Evolutionary conservation across 2,113 vertebrate genomes (phyloP).

Genomic region (Picathartes gymnocephalus): DNA sequence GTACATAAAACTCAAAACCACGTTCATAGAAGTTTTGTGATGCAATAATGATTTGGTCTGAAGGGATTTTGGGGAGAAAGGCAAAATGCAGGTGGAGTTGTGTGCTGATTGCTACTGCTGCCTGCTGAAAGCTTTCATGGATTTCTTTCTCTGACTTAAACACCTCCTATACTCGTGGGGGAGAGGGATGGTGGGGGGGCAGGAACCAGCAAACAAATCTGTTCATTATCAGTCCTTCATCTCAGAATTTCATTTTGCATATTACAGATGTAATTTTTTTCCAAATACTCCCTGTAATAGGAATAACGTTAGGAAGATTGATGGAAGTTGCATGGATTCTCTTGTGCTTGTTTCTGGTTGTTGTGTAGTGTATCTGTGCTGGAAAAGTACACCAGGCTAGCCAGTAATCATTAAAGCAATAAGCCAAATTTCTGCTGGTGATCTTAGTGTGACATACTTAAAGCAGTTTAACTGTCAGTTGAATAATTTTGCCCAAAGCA

Average conservation of each 20-base stretch:
- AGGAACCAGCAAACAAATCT: background rate
- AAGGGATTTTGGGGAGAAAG: background rate
- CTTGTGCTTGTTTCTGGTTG: background rate
- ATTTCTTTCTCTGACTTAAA: background rate
- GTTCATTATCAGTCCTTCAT: background rate
- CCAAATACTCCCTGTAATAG: background rate
- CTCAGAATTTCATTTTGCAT: background rate
- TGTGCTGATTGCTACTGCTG: background rate
- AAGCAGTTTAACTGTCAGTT: background rate
- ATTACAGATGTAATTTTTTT: rapidly evolving
- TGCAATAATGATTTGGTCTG: background rate
- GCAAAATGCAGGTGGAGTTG: background rate
- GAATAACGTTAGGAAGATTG: background rate
- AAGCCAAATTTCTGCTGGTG: background rate
- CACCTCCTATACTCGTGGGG: background rate
- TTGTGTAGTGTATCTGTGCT: rapidly evolving
- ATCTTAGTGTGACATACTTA: background rate
- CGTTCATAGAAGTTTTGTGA: background rate
- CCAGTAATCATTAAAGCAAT: background rate
- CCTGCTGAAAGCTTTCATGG: background rate
- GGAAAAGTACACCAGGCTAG: background rate
- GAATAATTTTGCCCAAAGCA: background rate
- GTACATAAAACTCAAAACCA: background rate
- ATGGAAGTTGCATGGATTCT: background rate
- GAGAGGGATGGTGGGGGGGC: background rate